A percentile compares a stretch with the other conserved stretches of the same genome.
These are phyloP conservation scores for Rallus crepitans DNA, from an alignment of 2,797 vertebrate genomes.

Conservation along the genomic window DNA sequence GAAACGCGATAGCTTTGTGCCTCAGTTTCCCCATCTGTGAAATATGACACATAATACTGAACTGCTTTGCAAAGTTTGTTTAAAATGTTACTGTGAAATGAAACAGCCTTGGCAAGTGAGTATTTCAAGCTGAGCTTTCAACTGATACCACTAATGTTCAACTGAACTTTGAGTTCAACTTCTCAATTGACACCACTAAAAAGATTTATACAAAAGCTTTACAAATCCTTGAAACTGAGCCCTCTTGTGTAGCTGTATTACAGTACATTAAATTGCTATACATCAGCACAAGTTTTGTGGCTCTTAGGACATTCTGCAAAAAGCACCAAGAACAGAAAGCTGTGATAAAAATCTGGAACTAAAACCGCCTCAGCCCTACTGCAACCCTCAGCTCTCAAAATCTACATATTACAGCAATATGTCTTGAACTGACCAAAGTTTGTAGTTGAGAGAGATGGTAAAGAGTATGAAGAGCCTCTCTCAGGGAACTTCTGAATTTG, in stretches of 20 bases:
- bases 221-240: not conserved
- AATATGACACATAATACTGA: not conserved
- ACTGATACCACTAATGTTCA: not conserved
- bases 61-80: constrained; percentile 1
- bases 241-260: not conserved
- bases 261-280: not conserved
- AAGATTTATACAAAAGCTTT: constrained; percentile 15
- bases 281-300: not conserved
- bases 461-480: not conserved
- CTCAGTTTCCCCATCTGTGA: not conserved
- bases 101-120: not conserved
- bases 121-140: not conserved
- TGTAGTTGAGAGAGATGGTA: not conserved
- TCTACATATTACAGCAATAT: not conserved
- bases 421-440: not conserved
- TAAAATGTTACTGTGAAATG: not conserved
- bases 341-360: not conserved
- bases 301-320: not conserved
- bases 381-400: not conserved
- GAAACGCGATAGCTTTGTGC: not conserved
- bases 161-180: not conserved
- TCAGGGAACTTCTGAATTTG: not conserved
- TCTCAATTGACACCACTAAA: not conserved
- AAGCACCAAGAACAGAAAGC: not conserved
- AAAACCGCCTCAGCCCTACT: not conserved